Conservation (phyloP, 2,888 invertebrate genomes). For the Latheticus oryzae region DNA sequence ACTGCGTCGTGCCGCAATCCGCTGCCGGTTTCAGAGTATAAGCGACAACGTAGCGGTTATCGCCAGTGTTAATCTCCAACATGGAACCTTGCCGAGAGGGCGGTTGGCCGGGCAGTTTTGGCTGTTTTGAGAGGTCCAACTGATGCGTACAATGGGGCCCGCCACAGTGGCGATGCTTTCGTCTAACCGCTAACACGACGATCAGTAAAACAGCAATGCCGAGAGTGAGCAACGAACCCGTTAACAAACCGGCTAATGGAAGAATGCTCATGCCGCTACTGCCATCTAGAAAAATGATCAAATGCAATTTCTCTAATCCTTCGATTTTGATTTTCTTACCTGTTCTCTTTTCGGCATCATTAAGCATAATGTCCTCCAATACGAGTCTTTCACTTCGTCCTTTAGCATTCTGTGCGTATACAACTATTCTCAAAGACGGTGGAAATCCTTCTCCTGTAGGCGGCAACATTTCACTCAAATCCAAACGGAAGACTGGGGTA, state of each 20-base stretch:
- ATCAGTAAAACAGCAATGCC: conserved; percentile 74
- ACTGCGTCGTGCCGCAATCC: conserved; percentile 56
- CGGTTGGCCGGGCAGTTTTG: conserved; percentile 67
- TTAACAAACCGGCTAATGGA: conserved; percentile 77
- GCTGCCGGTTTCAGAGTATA: conserved; percentile 81
- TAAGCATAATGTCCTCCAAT: conserved; percentile 87
- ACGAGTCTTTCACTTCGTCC: conserved; percentile 85
- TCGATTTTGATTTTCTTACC: no score
- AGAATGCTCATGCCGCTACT: conserved; percentile 77
- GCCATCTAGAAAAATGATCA: conserved; percentile 69
- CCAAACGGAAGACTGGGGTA: conserved; percentile 73
- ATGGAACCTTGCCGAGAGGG: conserved; percentile 67
- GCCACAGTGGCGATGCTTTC: conserved; percentile 66
- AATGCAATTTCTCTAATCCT: not conserved
- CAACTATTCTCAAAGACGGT: conserved; percentile 79
- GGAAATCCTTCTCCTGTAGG: conserved; percentile 62
- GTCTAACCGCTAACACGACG: conserved; percentile 73
- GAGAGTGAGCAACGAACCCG: conserved; percentile 75
- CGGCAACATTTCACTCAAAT: conserved; percentile 73
- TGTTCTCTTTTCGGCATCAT: conserved; percentile 87
- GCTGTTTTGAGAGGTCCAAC: conserved; percentile 66
- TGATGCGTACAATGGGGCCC: conserved; percentile 63
- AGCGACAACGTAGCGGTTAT: conserved; percentile 86
- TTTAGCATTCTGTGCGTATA: conserved; percentile 87
- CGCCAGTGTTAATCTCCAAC: conserved; percentile 83